Percentiles rank a stretch among this genome's conserved stretches.
Conservation (phyloP, 2,888 invertebrate species). For the Diplolepis rosae region DNA sequence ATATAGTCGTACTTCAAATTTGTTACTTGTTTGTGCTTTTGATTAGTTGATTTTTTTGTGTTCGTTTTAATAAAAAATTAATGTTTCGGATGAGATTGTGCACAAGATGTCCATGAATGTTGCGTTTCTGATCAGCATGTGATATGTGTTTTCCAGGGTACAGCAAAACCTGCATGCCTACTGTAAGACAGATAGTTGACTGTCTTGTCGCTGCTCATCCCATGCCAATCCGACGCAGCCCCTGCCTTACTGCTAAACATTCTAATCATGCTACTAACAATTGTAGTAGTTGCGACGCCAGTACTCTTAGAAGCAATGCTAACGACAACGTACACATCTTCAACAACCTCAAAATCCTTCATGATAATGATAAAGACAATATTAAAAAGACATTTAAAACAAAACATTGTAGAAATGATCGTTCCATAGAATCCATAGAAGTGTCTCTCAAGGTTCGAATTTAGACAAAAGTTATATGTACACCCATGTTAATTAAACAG, state of each 20-base stretch:
- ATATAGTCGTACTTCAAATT: background rate
- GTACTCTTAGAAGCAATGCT: slow-evolving; percentile 51
- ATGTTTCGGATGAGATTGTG: slow-evolving; percentile 28
- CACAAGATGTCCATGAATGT: slow-evolving; percentile 43
- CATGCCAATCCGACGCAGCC: slow-evolving; percentile 69
- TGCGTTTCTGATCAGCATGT: slow-evolving; percentile 71
- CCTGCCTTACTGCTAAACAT: slow-evolving; percentile 69
- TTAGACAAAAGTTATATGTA: slow-evolving; percentile 2
- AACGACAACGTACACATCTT: slow-evolving; percentile 56
- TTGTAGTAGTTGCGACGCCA: slow-evolving; percentile 56
- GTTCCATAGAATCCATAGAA: slow-evolving; percentile 42
- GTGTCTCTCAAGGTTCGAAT: slow-evolving; percentile 44
- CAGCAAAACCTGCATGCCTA: slow-evolving; percentile 78
- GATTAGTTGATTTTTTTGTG: background rate
- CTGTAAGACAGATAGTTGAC: slow-evolving; percentile 75
- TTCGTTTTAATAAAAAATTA: slow-evolving; percentile 15
- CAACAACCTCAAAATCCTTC: slow-evolving; percentile 56
- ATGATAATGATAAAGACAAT: slow-evolving; percentile 50
- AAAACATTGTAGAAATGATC: slow-evolving; percentile 39
- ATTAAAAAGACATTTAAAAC: slow-evolving; percentile 46
- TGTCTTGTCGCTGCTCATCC: slow-evolving; percentile 70
- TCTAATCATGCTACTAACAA: slow-evolving; percentile 65
- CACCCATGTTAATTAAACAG: background rate
- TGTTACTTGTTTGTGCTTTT: background rate
- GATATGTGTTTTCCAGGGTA: slow-evolving; percentile 74